Conservation (phyloP, 2,888 invertebrate species). For the Rhyacophila evoluta region DNA sequence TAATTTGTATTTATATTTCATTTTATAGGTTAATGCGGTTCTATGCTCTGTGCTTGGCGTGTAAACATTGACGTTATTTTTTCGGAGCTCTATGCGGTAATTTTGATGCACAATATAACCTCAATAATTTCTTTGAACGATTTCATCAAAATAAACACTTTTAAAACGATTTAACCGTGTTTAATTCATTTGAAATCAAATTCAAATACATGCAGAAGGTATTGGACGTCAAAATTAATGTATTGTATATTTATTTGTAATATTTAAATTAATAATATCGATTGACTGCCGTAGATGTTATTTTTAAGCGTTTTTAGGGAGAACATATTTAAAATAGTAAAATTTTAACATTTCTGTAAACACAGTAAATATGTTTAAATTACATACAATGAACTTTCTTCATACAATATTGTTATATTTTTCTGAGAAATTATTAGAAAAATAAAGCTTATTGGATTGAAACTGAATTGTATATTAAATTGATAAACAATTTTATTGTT, state of each 20-base stretch:
- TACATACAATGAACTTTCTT: not conserved
- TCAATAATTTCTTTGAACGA: not conserved
- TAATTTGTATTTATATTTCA: not conserved
- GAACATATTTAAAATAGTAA: not conserved
- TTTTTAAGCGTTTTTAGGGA: not conserved
- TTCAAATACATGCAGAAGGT: not conserved
- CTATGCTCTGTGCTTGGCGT: conserved; percentile 17
- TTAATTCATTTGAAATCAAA: not conserved
- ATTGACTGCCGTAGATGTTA: not conserved
- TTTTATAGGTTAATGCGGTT: conserved; percentile 19
- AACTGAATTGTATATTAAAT: not conserved
- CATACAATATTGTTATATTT: not conserved
- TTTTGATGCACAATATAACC: conserved; percentile 22
- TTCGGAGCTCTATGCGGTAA: conserved; percentile 20
- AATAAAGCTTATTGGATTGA: not conserved
- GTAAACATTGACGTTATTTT: conserved; percentile 21
- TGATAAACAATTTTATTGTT: not conserved
- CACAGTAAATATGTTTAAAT: not conserved
- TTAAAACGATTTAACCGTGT: not conserved
- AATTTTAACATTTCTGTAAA: not conserved
- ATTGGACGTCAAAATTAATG: not conserved
- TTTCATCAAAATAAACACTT: conserved; percentile 1
- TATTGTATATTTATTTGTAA: not conserved
- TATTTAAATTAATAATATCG: not conserved
- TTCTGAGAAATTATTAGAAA: not conserved